Evolutionary conservation across 2,113 vertebrate genomes (phyloP).

Genomic region (Platycercus adscitus): DNA sequence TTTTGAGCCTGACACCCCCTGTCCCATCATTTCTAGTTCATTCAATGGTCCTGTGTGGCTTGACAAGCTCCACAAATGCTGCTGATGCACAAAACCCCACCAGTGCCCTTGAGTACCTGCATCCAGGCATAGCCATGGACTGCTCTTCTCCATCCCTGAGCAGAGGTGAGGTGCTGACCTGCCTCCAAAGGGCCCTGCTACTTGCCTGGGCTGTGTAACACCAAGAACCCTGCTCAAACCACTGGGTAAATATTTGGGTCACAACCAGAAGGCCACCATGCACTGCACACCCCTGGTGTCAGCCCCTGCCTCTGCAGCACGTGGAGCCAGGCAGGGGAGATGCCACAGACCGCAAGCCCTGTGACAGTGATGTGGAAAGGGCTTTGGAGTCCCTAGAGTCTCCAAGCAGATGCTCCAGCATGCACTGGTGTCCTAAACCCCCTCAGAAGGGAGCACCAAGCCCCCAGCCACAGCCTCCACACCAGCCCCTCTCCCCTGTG

Average conservation of each 20-base stretch:
- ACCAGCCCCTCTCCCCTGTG: rapidly evolving
- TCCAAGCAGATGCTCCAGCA: background rate
- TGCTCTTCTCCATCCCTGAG: background rate
- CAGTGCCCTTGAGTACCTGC: background rate
- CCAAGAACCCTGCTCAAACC: rapidly evolving
- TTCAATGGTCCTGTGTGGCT: background rate
- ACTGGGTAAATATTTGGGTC: background rate
- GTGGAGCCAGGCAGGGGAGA: background rate
- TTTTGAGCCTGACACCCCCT: background rate
- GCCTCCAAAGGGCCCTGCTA: background rate
- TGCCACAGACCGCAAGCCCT: background rate
- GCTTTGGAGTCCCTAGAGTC: background rate
- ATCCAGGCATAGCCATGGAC: background rate
- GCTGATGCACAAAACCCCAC: background rate
- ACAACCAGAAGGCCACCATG: background rate
- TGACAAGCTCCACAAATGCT: background rate
- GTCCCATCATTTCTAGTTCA: background rate
- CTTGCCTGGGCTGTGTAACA: background rate
- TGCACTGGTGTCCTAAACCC: background rate
- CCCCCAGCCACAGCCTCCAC: rapidly evolving
- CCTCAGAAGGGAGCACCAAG: background rate
- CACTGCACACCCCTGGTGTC: background rate
- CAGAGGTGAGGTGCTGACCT: background rate
- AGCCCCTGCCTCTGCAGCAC: background rate
- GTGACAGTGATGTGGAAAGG: rapidly evolving